phyloP scores from a whole-genome alignment of 2,113 vertebrate species.

The Neotoma lepida region DNA sequence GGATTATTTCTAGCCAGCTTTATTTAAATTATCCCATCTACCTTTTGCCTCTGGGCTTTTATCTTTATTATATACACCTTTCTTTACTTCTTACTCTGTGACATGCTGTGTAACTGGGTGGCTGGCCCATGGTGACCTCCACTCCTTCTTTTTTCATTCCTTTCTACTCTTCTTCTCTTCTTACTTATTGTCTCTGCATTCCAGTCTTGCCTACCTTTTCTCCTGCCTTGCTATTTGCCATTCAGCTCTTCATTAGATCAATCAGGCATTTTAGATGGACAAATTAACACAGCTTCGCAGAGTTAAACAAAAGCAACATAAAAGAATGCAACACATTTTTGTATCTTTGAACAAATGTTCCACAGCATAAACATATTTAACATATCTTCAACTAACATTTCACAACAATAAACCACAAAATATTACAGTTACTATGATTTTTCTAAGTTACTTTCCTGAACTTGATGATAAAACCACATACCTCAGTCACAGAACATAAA shows the following conservation, averaged over 20 bases:
- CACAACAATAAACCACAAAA: background rate
- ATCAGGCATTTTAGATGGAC: fast-evolving
- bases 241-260: background rate
- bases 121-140: background rate
- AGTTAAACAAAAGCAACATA: background rate
- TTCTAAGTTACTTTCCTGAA: background rate
- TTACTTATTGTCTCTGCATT: background rate
- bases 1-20: background rate
- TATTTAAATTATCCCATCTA: background rate
- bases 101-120: background rate
- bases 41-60: background rate
- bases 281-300: background rate
- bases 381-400: background rate
- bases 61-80: background rate
- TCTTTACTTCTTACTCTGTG: background rate
- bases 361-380: too few relatives aligned
- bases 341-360: too few relatives aligned
- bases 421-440: background rate
- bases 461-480: background rate
- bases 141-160: background rate
- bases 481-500: background rate
- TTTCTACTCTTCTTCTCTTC: background rate
- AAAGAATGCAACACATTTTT: too few relatives aligned
- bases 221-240: too few relatives aligned
- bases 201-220: background rate